Conservation (phyloP, 2,113 vertebrate species). For the Panurus biarmicus region DNA sequence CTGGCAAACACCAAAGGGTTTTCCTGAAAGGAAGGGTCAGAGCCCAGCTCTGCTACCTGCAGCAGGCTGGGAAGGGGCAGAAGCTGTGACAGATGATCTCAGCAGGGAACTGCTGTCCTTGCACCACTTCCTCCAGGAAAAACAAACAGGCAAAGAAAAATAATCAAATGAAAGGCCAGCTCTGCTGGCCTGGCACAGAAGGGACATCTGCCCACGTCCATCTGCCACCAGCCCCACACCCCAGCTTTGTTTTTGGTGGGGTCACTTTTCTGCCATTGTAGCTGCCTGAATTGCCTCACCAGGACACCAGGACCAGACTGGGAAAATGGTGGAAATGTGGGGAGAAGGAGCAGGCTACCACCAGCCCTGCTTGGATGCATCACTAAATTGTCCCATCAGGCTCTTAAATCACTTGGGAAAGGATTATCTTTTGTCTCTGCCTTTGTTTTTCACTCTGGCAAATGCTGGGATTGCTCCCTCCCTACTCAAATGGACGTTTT, state of each 20-base stretch:
- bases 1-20: not conserved
- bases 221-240: conserved; percentile 14
- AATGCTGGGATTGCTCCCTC: not conserved
- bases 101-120: conserved; percentile 12
- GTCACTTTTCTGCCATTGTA: conserved; percentile 1
- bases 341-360: conserved; percentile 14
- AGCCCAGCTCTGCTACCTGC: not conserved
- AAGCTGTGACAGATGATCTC: conserved; percentile 45
- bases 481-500: not conserved
- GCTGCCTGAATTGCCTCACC: not conserved
- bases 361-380: not conserved
- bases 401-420: not conserved
- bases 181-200: conserved; percentile 9
- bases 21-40: not conserved
- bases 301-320: not conserved
- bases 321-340: not conserved
- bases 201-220: conserved; percentile 48
- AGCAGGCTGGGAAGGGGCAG: conserved; percentile 11
- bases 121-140: not conserved
- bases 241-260: not conserved
- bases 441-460: not conserved
- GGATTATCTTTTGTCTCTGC: not conserved
- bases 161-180: not conserved
- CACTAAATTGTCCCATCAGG: not conserved
- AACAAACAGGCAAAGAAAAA: not conserved